These are phyloP conservation scores for Lethocerus indicus DNA, from an alignment of 1,140 invertebrate species.

Conservation along the genomic window DNA sequence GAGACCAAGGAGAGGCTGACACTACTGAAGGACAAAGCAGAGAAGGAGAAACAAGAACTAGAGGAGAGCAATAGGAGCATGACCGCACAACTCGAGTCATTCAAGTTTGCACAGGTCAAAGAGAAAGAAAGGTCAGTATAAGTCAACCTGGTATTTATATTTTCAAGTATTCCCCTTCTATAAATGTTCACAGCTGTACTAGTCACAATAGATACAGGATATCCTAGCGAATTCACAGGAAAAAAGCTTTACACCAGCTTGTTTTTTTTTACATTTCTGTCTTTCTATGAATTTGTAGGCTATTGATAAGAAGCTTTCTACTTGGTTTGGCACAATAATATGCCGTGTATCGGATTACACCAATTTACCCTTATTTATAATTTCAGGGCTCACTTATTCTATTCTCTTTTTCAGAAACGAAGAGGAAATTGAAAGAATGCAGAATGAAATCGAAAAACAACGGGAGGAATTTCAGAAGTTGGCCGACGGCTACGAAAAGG, in stretches of 20 bases:
- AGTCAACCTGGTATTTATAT: slow-evolving; percentile 4
- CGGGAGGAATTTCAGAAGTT: not conserved
- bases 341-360: too few relatives aligned
- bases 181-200: too few relatives aligned
- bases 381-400: slow-evolving; percentile 7
- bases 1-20: slow-evolving; percentile 46
- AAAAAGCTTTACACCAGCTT: too few relatives aligned
- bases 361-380: too few relatives aligned
- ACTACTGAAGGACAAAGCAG: slow-evolving; percentile 45
- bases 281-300: too few relatives aligned
- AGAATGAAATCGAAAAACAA: not conserved
- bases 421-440: not conserved
- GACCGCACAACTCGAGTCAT: slow-evolving; percentile 48
- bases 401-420: not conserved
- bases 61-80: slow-evolving; percentile 47
- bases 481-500: slow-evolving; percentile 4
- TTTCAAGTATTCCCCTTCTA: not conserved
- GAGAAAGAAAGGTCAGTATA: slow-evolving; percentile 52
- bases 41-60: slow-evolving; percentile 49
- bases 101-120: slow-evolving; percentile 60
- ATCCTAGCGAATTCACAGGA: too few relatives aligned
- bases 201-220: too few relatives aligned
- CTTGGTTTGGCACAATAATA: too few relatives aligned
- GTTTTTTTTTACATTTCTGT: too few relatives aligned
- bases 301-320: too few relatives aligned